phyloP scores from a whole-genome alignment of 2,797 vertebrate species.

The Apogon hyalosoma region DNA sequence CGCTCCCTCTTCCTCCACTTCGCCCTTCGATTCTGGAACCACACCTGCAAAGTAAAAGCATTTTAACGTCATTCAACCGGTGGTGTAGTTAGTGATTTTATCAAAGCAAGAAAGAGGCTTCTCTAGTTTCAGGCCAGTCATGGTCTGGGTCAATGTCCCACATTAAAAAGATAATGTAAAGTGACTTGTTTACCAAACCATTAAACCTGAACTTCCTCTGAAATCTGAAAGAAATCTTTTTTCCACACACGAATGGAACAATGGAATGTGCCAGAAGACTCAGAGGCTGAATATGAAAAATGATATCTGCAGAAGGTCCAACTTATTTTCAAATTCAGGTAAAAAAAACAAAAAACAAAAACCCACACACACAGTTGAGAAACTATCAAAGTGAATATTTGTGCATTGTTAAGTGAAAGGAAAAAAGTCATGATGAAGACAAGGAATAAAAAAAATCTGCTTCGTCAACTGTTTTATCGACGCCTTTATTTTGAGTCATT shows the following conservation, averaged over 20 bases:
- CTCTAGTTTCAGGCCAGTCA: slow-evolving; percentile 10
- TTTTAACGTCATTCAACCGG: slow-evolving; percentile 15
- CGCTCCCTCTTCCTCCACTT: slow-evolving; percentile 98
- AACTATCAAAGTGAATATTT: slow-evolving; percentile 13
- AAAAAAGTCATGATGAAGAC: slow-evolving; percentile 23
- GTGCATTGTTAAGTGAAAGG: slow-evolving; percentile 9
- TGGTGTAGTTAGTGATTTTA: neutral
- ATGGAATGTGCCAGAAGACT: slow-evolving; percentile 13
- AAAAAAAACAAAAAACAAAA: no score
- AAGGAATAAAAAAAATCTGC: neutral
- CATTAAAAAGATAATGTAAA: no score
- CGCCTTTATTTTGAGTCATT: slow-evolving; percentile 32
- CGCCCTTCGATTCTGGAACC: slow-evolving; percentile 98
- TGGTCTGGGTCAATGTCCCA: neutral
- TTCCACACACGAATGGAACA: slow-evolving; percentile 38
- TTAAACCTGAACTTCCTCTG: slow-evolving; percentile 10
- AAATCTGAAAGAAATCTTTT: slow-evolving; percentile 42
- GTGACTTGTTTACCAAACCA: slow-evolving; percentile 5
- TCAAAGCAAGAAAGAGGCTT: neutral
- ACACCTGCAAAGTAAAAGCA: slow-evolving; percentile 85
- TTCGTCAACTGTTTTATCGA: slow-evolving; percentile 36
- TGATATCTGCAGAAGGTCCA: slow-evolving; percentile 5
- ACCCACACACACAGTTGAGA: slow-evolving; percentile 18
- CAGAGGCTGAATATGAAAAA: slow-evolving; percentile 7
- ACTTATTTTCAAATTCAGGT: neutral